phyloP scores from a whole-genome alignment of 2,888 invertebrate species.

The Drosophila picticornis region DNA sequence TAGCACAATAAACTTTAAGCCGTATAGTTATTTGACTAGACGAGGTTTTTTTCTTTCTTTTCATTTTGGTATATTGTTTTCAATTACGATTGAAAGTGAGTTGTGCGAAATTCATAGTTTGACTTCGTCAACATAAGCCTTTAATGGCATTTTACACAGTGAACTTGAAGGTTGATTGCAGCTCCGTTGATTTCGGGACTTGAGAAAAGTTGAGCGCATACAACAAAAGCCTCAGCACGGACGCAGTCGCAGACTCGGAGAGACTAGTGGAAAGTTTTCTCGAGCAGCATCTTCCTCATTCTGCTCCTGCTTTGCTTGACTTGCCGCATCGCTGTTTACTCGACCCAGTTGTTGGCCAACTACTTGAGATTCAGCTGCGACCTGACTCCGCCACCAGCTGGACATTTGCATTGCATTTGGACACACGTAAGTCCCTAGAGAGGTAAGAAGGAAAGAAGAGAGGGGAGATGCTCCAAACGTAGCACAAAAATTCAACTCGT shows the following conservation, averaged over 20 bases:
- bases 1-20: conserved; percentile 50
- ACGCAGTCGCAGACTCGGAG: conserved; percentile 29
- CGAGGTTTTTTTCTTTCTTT: not conserved
- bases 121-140: conserved; percentile 76
- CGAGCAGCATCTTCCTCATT: conserved; percentile 35
- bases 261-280: conserved; percentile 38
- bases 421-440: conserved; percentile 64
- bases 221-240: conserved; percentile 58
- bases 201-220: conserved; percentile 66
- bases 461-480: not conserved
- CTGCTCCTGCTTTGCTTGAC: conserved; percentile 4
- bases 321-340: conserved; percentile 29
- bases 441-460: not conserved
- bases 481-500: conserved; percentile 34
- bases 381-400: conserved; percentile 9
- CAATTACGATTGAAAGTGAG: conserved; percentile 39
- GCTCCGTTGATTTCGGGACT: conserved; percentile 70
- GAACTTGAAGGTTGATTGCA: conserved; percentile 56
- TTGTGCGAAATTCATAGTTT: conserved; percentile 71
- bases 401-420: conserved; percentile 76
- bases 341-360: conserved; percentile 53
- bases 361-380: conserved; percentile 73
- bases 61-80: conserved; percentile 7
- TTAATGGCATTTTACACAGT: conserved; percentile 70
- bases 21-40: conserved; percentile 44